These are phyloP conservation scores for Pseudochromis fuscus DNA, from an alignment of 2,797 vertebrate species.

Conservation along the genomic window DNA sequence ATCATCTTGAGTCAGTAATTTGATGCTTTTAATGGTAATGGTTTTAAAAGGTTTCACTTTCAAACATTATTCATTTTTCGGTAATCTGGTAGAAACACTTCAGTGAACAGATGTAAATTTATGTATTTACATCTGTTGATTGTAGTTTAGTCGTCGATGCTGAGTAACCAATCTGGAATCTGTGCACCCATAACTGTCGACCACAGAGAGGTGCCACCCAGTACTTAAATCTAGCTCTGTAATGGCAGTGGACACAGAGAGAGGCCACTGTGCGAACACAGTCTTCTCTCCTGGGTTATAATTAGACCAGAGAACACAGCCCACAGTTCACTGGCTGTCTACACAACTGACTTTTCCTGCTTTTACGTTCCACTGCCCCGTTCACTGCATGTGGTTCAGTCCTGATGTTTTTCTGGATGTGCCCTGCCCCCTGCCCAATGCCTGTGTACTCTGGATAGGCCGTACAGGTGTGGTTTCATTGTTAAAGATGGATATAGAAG, in stretches of 20 bases:
- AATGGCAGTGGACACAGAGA: constrained; percentile 63
- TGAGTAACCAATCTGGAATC: constrained; percentile 59
- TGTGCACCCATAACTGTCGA: constrained; percentile 44
- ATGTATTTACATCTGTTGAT: constrained; percentile 32
- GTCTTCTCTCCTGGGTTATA: constrained; percentile 71
- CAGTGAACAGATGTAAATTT: constrained; percentile 9
- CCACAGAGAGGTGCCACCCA: constrained; percentile 79
- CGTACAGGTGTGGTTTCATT: constrained; percentile 55
- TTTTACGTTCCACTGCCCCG: constrained; percentile 55
- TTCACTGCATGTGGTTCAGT: constrained; percentile 52
- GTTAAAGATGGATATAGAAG: constrained; percentile 16
- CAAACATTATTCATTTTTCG: neutral
- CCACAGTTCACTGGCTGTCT: constrained; percentile 64
- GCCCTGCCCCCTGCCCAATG: constrained; percentile 52
- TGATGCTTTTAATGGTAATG: constrained; percentile 8
- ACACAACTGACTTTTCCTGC: constrained; percentile 57
- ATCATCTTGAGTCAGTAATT: neutral
- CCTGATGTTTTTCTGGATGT: constrained; percentile 46
- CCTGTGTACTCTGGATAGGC: constrained; percentile 55
- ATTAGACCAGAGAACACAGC: constrained; percentile 76
- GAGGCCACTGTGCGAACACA: constrained; percentile 52
- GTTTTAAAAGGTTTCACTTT: neutral
- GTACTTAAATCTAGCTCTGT: constrained; percentile 69
- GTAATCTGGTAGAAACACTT: neutral
- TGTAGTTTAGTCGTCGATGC: constrained; percentile 36